Percentiles rank a stretch among this genome's conserved stretches.
These are phyloP conservation scores for Trissoscelio sp. DNA, from an alignment of 2,888 invertebrate genomes.

Conservation along the genomic window DNA sequence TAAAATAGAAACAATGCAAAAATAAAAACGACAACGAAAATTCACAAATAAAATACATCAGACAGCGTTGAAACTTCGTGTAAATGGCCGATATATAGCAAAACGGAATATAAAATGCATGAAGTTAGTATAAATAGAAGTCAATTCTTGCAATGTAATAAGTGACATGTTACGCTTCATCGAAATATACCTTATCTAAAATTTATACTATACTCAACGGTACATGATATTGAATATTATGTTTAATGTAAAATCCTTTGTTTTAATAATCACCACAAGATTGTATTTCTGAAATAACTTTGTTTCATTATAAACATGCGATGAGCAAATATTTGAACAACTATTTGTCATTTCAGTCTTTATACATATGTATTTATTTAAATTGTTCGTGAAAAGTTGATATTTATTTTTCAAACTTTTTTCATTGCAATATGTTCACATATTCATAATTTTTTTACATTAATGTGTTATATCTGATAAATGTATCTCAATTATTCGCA, in stretches of 20 bases:
- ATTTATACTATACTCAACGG: not conserved
- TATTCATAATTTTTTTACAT: too few relatives aligned
- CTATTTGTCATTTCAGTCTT: not conserved
- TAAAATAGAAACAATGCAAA: not conserved
- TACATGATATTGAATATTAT: not conserved
- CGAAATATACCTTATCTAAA: not conserved
- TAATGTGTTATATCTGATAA: too few relatives aligned
- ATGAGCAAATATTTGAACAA: not conserved
- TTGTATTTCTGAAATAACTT: too few relatives aligned
- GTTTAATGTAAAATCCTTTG: not conserved
- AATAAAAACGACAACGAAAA: not conserved
- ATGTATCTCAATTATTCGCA: too few relatives aligned
- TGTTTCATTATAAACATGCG: not conserved
- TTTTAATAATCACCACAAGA: not conserved
- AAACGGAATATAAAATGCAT: not conserved
- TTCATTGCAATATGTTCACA: too few relatives aligned
- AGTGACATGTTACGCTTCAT: not conserved
- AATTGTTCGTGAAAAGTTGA: slow-evolving; percentile 1
- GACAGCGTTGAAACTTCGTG: not conserved
- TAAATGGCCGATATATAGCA: not conserved
- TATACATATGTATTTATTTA: not conserved
- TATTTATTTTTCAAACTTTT: slow-evolving; percentile 3
- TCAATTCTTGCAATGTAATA: slow-evolving; percentile 5
- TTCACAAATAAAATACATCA: not conserved
- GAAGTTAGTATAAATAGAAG: not conserved